Evolutionary conservation across 2,113 vertebrate species (phyloP), one percentile per base, ranked within the genome.

Genomic region (Pagrus major): DNA sequence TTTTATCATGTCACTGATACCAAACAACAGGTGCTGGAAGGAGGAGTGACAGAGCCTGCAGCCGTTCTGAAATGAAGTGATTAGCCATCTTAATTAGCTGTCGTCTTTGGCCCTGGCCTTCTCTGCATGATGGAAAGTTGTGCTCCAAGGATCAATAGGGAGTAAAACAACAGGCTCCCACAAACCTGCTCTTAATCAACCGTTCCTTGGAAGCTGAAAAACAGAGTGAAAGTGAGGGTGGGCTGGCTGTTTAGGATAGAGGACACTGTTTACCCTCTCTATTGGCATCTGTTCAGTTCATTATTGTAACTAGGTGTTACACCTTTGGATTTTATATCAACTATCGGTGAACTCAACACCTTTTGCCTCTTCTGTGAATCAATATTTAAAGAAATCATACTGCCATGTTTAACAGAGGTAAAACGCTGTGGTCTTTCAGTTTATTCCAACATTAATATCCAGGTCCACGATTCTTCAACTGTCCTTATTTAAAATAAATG

Each of bases 1-100:
- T n/a, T 39, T 35, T 16, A 80, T 73, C 61, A 63, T 39, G 71
- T 55, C 49, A 49, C 61, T 44, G 69, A 83, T 58, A 75, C 59
- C 79, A 81, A 83, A 81, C 78, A 86, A 83, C 88, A 87, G 76
- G 76, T 79, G 83, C 76, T 42, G 37, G 35, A 9, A 63, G 67
- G 61, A 73, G 80, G 88, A 88, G 88, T 88, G 76, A 86, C 91
- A 86, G 83, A 84, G 86, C 77, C 79, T 85, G 76, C 59, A 76
- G 75, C 75, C 76, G n/a, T 84, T 78, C 84, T 92, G 87, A 91
- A 93, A 92, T 85, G 66, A 85, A 87, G 84, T 88, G 89, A 93
- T 92, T 93, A 92, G 86, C 87, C 75, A 90, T 93, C 89, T 91
- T 92, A 94, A 93, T 94, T 93, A 92, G 86, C 89, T 92, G 90